phyloP scores from a whole-genome alignment of 2,888 invertebrate genomes.

The Eupithecia subfuscata region DNA sequence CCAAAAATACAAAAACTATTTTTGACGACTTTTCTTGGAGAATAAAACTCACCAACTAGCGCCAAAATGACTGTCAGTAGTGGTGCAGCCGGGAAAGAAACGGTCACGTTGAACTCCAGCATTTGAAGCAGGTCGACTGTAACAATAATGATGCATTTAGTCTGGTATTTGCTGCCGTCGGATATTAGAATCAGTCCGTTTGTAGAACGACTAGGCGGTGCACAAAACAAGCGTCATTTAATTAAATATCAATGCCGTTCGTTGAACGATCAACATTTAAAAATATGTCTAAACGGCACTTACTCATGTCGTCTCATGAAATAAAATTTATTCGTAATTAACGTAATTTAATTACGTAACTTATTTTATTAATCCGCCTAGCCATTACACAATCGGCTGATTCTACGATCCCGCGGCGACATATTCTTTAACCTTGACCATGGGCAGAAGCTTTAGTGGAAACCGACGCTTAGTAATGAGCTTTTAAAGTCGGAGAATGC shows the following conservation, averaged over 20 bases:
- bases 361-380: no score
- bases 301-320: no score
- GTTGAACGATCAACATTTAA: neutral
- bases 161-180: neutral
- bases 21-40: neutral
- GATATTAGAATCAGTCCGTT: neutral
- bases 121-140: slow-evolving; percentile 98
- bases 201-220: neutral
- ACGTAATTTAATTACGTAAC: no score
- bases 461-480: no score
- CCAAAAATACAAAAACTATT: neutral
- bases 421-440: neutral
- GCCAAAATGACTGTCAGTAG: slow-evolving; percentile 98
- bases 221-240: neutral
- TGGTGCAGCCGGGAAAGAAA: slow-evolving; percentile 98
- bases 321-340: no score
- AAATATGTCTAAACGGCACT: no score
- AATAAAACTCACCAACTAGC: slow-evolving; percentile 93
- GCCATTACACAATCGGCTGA: no score
- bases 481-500: neutral
- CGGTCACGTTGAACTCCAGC: slow-evolving; percentile 97
- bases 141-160: slow-evolving; percentile 62
- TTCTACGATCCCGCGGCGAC: no score
- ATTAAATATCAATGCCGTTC: neutral
- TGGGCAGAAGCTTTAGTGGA: neutral